Percentiles rank a stretch among this genome's conserved stretches.
These are phyloP conservation scores for Bergia sp. DNA, from an alignment of 92 coral and sea anemone genomes.

Conservation along the genomic window DNA sequence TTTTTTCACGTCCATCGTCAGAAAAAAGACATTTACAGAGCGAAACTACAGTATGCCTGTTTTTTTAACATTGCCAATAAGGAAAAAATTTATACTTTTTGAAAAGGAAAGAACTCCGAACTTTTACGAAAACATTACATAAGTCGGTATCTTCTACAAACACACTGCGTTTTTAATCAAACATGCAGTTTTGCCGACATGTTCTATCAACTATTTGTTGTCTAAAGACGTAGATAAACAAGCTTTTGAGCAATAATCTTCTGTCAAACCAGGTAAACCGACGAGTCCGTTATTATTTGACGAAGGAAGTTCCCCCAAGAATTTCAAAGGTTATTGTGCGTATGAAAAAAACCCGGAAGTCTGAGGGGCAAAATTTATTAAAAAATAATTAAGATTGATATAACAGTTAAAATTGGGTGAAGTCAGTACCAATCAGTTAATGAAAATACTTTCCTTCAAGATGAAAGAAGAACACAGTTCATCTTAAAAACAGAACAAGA, in stretches of 20 bases:
- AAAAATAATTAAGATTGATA: neutral
- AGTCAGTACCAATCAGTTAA: too few species aligned
- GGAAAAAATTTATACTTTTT: too few species aligned
- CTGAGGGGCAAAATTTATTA: neutral
- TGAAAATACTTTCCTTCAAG: too few species aligned
- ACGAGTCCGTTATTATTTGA: neutral
- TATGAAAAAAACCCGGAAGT: neutral
- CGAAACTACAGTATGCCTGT: neutral
- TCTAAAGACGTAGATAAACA: neutral
- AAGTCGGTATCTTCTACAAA: neutral
- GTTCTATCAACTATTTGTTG: neutral
- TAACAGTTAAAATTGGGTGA: neutral
- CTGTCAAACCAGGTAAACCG: neutral
- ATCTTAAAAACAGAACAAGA: neutral
- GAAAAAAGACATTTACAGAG: neutral
- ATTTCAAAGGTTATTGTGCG: neutral
- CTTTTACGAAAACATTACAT: neutral
- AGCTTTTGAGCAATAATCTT: neutral
- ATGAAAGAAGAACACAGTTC: neutral
- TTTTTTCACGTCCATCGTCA: neutral
- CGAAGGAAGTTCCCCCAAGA: neutral
- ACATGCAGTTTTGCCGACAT: neutral
- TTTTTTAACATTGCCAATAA: neutral
- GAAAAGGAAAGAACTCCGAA: too few species aligned
- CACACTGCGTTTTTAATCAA: neutral